A percentile compares a stretch with the other conserved stretches of the same genome.
Evolutionary conservation across 2,113 vertebrate genomes (phyloP).

Genomic region (Entomyzon cyanotis): DNA sequence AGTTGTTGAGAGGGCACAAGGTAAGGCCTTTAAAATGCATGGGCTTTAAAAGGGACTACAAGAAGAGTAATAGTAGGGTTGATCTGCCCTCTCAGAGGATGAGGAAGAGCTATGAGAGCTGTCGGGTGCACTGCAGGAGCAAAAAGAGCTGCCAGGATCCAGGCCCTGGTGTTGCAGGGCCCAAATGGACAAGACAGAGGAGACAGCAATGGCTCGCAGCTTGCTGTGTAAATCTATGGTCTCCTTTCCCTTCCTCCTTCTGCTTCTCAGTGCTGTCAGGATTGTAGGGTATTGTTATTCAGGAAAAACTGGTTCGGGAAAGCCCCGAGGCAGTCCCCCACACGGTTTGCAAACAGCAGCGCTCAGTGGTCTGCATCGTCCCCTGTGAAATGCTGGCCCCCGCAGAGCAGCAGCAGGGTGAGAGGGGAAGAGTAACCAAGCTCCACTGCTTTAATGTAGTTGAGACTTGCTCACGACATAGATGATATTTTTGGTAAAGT

Average conservation of each 20-base stretch:
- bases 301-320: neutral
- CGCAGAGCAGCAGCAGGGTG: neutral
- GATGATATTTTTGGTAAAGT: conserved; percentile 26
- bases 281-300: neutral
- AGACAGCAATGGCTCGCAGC: rapidly evolving
- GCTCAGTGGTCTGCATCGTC: neutral
- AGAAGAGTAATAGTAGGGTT: neutral
- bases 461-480: neutral
- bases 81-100: neutral
- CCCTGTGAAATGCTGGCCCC: neutral
- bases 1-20: neutral
- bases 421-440: neutral
- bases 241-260: neutral
- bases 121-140: neutral
- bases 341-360: neutral
- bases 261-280: neutral
- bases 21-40: neutral
- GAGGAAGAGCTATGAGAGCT: neutral
- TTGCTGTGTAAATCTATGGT: neutral
- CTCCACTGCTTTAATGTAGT: neutral
- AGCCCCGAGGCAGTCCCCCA: neutral
- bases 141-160: neutral
- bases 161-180: neutral
- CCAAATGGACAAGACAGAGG: neutral
- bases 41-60: neutral